phyloP scores from a whole-genome alignment of 2,888 invertebrate species.

The Meliscaeva auricollis region DNA sequence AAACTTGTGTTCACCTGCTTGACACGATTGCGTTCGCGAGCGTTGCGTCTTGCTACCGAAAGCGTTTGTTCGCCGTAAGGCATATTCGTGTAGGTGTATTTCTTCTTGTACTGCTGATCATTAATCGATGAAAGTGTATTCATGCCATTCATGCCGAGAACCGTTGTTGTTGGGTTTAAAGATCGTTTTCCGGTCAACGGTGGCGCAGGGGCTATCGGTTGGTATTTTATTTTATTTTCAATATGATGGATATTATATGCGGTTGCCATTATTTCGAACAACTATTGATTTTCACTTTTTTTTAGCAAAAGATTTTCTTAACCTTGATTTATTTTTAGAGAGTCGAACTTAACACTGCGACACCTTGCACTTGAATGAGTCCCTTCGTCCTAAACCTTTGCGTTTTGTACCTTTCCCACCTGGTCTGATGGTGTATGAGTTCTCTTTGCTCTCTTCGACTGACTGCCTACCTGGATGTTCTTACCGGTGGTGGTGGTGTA shows the following conservation, averaged over 20 bases:
- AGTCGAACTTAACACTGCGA: constrained; percentile 83
- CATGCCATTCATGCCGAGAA: constrained; percentile 76
- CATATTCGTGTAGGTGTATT: constrained; percentile 89
- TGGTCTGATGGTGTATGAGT: constrained; percentile 30
- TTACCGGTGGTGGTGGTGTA: neutral
- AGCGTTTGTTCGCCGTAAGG: constrained; percentile 91
- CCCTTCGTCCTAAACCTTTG: constrained; percentile 85
- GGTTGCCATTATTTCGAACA: constrained; percentile 60
- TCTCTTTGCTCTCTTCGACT: constrained; percentile 69
- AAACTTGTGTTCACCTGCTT: constrained; percentile 98
- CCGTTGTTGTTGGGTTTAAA: constrained; percentile 42
- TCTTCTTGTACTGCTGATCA: constrained; percentile 86
- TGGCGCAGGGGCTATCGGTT: constrained; percentile 87
- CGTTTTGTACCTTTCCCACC: constrained; percentile 83
- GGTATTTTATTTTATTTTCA: constrained; percentile 73
- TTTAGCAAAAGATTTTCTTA: constrained; percentile 38
- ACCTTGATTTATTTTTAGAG: constrained; percentile 49
- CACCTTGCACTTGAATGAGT: constrained; percentile 86
- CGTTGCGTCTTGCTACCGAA: constrained; percentile 95
- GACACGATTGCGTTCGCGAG: constrained; percentile 96
- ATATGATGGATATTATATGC: constrained; percentile 77
- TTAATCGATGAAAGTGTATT: constrained; percentile 56
- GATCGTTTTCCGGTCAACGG: constrained; percentile 83
- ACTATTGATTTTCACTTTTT: constrained; percentile 64
- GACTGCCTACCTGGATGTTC: constrained; percentile 27